A percentile compares a stretch with the other conserved stretches of the same genome.
phyloP scores from a whole-genome alignment of 1,140 invertebrate genomes.

The Eupeodes corollae region DNA sequence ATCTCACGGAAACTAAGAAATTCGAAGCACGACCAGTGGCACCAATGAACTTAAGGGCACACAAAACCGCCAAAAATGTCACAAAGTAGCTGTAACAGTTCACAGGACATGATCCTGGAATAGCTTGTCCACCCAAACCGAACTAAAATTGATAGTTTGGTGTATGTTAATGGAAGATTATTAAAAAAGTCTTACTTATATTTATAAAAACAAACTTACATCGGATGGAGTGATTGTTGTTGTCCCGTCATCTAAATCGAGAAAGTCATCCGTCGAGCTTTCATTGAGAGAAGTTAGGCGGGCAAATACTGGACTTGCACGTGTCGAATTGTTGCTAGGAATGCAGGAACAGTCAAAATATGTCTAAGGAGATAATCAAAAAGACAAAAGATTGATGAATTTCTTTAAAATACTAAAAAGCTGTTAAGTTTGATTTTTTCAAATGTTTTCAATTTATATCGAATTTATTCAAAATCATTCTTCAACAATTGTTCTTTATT shows the following conservation, averaged over 20 bases:
- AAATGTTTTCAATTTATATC: no score
- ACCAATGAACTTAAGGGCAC: constrained; percentile 53
- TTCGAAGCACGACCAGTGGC: constrained; percentile 56
- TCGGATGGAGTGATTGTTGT: not conserved
- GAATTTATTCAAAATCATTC: no score
- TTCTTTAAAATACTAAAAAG: no score
- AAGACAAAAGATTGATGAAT: no score
- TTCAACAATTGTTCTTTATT: no score
- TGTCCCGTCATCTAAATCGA: not conserved
- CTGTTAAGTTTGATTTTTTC: no score
- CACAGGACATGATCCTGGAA: constrained; percentile 50
- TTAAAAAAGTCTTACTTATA: no score
- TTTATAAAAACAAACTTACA: not conserved
- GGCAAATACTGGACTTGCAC: constrained; percentile 10
- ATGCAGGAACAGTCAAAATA: constrained; percentile 49
- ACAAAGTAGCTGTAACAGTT: constrained; percentile 55
- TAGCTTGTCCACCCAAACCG: constrained; percentile 38
- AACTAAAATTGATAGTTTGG: constrained; percentile 2
- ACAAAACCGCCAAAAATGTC: constrained; percentile 54
- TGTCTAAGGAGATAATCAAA: constrained; percentile 22
- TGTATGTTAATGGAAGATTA: not conserved
- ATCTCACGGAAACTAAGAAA: constrained; percentile 54
- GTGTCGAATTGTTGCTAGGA: constrained; percentile 10
- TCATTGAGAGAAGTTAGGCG: constrained; percentile 14
- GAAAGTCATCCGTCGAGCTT: not conserved